Percentiles rank a stretch among this genome's conserved stretches.
phyloP scores from a whole-genome alignment of 2,113 vertebrate species.

The Anolis sagrei region DNA sequence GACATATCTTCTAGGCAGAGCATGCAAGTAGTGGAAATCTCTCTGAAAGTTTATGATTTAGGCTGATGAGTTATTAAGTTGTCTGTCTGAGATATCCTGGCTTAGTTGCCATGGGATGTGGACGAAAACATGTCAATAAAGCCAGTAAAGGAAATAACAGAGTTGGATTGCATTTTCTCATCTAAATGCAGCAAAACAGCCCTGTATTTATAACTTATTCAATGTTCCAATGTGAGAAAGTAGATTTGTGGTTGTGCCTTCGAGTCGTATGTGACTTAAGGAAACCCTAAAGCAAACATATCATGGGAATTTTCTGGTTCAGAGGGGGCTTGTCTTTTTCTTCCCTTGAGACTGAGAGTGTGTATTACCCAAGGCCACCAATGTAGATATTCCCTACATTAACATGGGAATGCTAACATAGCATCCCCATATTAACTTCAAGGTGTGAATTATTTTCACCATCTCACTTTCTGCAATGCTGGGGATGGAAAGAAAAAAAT shows the following conservation, averaged over 20 bases:
- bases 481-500: not conserved
- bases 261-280: no score
- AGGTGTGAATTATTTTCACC: not conserved
- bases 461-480: not conserved
- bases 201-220: not conserved
- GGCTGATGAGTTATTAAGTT: not conserved
- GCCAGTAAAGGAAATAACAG: not conserved
- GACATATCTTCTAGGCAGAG: not conserved
- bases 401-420: no score
- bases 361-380: no score
- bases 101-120: not conserved
- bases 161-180: not conserved
- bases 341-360: no score
- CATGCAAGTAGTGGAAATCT: not conserved
- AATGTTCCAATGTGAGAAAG: not conserved
- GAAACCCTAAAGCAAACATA: no score
- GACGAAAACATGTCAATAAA: not conserved
- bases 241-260: not conserved
- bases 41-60: not conserved
- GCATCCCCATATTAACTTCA: no score
- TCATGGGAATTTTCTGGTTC: no score
- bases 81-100: not conserved
- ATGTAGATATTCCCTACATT: no score
- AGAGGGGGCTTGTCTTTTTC: no score
- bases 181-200: not conserved